Evolutionary conservation across 2,797 vertebrate species (phyloP).

Genomic region (Oryzias sinensis): DNA sequence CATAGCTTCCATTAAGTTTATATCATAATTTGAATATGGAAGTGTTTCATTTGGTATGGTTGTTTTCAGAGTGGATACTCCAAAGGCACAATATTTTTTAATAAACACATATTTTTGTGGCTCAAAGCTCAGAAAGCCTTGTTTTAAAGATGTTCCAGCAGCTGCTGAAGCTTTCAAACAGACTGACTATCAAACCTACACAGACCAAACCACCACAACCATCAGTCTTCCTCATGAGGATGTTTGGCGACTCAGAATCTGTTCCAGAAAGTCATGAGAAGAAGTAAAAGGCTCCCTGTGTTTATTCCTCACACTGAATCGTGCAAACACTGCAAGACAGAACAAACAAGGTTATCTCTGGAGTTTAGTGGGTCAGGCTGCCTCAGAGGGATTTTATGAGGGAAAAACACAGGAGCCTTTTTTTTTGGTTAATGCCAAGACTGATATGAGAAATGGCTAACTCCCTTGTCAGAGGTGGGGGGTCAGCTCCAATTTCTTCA

Average conservation of each 20-base stretch:
- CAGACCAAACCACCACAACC: slow-evolving; percentile 22
- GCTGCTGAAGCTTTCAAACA: slow-evolving; percentile 30
- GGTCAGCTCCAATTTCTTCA: too few species aligned
- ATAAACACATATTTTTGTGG: too few species aligned
- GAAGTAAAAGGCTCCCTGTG: slow-evolving; percentile 22
- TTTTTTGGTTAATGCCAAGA: too few species aligned
- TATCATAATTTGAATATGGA: too few species aligned
- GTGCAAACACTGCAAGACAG: slow-evolving; percentile 9
- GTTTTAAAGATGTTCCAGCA: not conserved
- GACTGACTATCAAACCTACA: not conserved
- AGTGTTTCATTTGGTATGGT: too few species aligned
- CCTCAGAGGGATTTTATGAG: slow-evolving; percentile 13
- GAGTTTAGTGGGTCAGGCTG: slow-evolving; percentile 2
- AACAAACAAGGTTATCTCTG: slow-evolving; percentile 36
- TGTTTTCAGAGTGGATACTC: too few species aligned
- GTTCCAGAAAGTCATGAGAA: slow-evolving; percentile 35
- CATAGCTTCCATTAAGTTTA: too few species aligned
- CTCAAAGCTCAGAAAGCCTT: too few species aligned
- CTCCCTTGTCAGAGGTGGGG: too few species aligned
- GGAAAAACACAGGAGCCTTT: not conserved
- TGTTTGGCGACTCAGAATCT: slow-evolving; percentile 39
- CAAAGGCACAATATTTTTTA: too few species aligned
- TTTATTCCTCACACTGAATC: slow-evolving; percentile 11
- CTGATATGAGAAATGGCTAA: too few species aligned
- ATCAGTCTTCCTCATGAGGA: slow-evolving; percentile 2